Evolutionary conservation across 2,113 vertebrate genomes (phyloP).

Genomic region (Oreochromis spilurus): DNA sequence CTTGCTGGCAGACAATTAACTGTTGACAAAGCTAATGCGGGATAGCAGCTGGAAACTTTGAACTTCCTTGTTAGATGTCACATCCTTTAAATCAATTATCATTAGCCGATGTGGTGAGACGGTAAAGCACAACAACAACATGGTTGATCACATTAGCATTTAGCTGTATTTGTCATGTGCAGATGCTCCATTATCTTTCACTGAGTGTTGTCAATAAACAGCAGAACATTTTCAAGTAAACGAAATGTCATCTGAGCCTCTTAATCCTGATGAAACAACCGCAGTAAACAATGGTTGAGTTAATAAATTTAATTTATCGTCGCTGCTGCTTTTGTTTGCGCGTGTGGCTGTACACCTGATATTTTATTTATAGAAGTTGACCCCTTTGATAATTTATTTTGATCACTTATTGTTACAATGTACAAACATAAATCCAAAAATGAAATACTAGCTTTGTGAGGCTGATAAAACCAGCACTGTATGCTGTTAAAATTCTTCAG

Average conservation of each 20-base stretch:
- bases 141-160: background rate
- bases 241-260: background rate
- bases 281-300: background rate
- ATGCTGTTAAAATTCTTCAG: background rate
- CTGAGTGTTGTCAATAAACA: background rate
- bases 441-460: background rate
- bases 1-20: conserved; percentile 7
- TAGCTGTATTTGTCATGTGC: background rate
- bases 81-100: conserved; percentile 47
- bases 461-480: background rate
- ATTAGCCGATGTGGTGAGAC: background rate
- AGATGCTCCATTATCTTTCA: background rate
- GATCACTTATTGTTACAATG: background rate
- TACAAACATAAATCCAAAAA: background rate
- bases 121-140: background rate
- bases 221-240: background rate
- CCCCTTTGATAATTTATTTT: background rate
- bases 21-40: conserved; percentile 19
- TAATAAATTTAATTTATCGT: background rate
- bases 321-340: background rate
- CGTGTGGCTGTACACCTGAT: background rate
- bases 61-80: conserved; percentile 44
- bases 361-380: background rate
- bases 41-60: conserved; percentile 40
- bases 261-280: background rate